These are phyloP conservation scores for Polypterus bichir DNA, from an alignment of 2,113 vertebrate species.

Conservation along the genomic window DNA sequence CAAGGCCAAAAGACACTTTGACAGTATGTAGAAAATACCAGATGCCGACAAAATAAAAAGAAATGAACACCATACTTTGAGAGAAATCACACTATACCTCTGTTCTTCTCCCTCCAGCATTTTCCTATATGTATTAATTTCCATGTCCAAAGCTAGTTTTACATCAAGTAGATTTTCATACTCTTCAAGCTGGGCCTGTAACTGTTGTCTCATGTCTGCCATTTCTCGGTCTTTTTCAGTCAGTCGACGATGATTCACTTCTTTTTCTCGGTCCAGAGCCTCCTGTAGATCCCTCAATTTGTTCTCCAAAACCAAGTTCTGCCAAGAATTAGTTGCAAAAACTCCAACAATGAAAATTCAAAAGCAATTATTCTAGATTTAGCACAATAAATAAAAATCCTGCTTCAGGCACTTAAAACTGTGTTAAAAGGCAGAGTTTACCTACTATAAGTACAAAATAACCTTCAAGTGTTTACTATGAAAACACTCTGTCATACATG, in stretches of 20 bases:
- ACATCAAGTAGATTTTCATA: conserved; percentile 63
- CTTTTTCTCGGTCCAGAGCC: conserved; percentile 44
- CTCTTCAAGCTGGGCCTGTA: conserved; percentile 59
- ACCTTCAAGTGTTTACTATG: no score
- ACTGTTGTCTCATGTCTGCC: conserved; percentile 31
- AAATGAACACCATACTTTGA: no score
- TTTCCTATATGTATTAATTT: conserved; percentile 68
- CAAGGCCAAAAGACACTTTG: no score
- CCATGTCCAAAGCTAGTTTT: conserved; percentile 71
- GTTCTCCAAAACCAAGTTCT: conserved; percentile 52
- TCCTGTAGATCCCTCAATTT: conserved; percentile 49
- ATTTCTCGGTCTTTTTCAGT: conserved; percentile 61
- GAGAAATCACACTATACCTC: conserved; percentile 37
- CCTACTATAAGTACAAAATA: no score
- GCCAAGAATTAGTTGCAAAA: not conserved
- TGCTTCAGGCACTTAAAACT: no score
- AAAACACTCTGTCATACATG: no score
- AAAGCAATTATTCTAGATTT: no score
- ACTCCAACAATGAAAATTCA: no score
- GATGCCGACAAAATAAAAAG: no score
- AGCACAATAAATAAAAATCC: no score
- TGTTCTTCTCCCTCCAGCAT: conserved; percentile 78
- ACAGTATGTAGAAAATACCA: no score
- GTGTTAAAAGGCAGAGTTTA: no score
- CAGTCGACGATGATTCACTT: conserved; percentile 37